A percentile compares a stretch with the other conserved stretches of the same genome.
Evolutionary conservation across 1,140 invertebrate genomes (phyloP).

Genomic region (Danaus plexippus): DNA sequence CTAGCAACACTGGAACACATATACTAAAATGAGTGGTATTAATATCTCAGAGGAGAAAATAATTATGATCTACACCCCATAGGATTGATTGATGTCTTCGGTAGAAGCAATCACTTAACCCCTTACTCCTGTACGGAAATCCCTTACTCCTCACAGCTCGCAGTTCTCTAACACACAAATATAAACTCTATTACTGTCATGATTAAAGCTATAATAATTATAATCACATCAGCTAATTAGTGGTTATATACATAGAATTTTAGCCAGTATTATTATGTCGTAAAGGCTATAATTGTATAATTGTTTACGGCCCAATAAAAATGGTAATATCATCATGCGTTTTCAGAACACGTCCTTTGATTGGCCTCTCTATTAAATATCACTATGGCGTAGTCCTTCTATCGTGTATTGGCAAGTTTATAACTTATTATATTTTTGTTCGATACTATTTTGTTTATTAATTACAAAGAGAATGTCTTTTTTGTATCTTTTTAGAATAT

Average conservation of each 20-base stretch:
- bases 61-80: conserved; percentile 14
- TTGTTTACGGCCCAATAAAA: conserved; percentile 6
- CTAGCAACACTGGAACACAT: too few species aligned
- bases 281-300: too few species aligned
- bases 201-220: neutral
- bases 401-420: neutral
- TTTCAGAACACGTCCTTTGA: conserved; percentile 16
- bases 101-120: conserved; percentile 11
- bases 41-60: neutral
- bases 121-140: conserved; percentile 8
- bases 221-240: too few species aligned
- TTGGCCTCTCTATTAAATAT: conserved; percentile 14
- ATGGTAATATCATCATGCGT: conserved; percentile 11
- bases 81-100: conserved; percentile 4
- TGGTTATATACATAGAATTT: neutral
- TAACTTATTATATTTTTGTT: too few species aligned
- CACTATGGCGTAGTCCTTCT: conserved; percentile 9
- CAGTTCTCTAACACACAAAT: neutral
- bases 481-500: too few species aligned
- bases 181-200: neutral
- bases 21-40: too few species aligned
- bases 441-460: too few species aligned
- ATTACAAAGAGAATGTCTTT: too few species aligned
- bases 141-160: too few species aligned
- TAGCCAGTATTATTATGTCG: too few species aligned